Base-by-base conservation (phyloP, 2,797 vertebrate species). In the Carduelis carduelis region DNA sequence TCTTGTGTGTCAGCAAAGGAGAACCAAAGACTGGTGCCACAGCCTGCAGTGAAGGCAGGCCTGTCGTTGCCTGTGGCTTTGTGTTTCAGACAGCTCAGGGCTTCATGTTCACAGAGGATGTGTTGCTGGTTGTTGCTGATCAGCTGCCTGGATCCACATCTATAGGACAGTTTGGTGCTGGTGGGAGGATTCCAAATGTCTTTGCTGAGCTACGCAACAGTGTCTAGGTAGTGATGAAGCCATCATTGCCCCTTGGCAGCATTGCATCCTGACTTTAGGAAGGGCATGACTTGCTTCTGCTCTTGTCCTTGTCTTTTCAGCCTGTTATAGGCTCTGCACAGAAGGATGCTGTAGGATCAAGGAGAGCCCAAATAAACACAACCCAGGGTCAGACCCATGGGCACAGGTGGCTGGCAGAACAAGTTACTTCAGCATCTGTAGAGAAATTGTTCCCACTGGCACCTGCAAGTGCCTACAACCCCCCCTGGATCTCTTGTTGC, bases 371-470 rank as follows among this genome's bases (percentile, higher is more conserved):
- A 59, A 82, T 7, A 64, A 84, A 43, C 22, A 43, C 6, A 37
- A 50, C 4, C 8, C 22, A 39, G 30, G 11, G 18, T 28, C 35
- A 49, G 69, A 64, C 20, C 26, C 41, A 4, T 10, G 19, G 46
- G 18, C 9, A 35, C 10, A 43, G 0, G 2, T 8, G 32, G 8
- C 24, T 2, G 1, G 32, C 34, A 81, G 28, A 63, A 37, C 35
- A 53, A 80, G 8, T 14, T 80, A 57, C 32, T 5, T 3, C 20
- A 82, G 37, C 8, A 16, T 28, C n/a, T 18, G 7, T 35, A 49
- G 53, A 79, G 18, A 27, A 43, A 57, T 19, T 2, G 0, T 32
- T 90, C n/a, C 32, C 39, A 32, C 50, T 35, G 37, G 27, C 26
- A 76, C 5, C 3, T 35, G 35, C 35, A 35, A 35, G 35, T 44